phyloP scores from a whole-genome alignment of 2,888 invertebrate species.

The Dryococelus australis region DNA sequence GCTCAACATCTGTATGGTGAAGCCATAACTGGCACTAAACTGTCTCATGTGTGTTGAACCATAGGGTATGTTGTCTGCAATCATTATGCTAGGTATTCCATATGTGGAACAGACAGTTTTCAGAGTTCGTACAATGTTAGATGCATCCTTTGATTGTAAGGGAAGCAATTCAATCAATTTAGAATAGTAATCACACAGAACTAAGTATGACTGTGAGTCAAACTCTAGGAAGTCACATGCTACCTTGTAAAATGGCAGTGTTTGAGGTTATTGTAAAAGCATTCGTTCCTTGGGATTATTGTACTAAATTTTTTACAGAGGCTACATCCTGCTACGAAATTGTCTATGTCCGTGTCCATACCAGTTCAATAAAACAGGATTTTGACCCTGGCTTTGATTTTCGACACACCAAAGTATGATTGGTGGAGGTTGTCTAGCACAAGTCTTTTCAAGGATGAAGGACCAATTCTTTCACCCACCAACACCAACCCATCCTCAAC shows the following conservation, averaged over 20 bases:
- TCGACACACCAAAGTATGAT: neutral
- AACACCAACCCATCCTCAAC: conserved; percentile 2
- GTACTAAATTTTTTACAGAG: neutral
- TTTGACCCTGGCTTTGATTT: neutral
- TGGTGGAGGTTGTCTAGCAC: neutral
- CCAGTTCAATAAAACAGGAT: neutral
- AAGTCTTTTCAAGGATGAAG: neutral
- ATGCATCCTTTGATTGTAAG: neutral
- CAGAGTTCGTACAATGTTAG: neutral
- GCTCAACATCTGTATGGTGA: neutral
- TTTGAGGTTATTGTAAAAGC: neutral
- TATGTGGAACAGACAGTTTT: neutral
- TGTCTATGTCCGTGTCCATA: neutral
- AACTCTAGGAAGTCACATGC: neutral
- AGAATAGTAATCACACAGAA: neutral
- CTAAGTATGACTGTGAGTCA: neutral
- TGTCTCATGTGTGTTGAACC: neutral
- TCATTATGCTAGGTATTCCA: neutral
- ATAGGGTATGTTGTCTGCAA: neutral
- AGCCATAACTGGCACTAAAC: neutral
- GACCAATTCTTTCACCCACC: neutral
- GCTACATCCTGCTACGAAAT: conserved; percentile 1
- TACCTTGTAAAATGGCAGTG: neutral
- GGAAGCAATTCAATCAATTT: neutral
- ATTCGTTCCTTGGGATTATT: neutral